Base-by-base conservation (phyloP, 2,113 vertebrate genomes). In the Ameiurus melas region DNA sequence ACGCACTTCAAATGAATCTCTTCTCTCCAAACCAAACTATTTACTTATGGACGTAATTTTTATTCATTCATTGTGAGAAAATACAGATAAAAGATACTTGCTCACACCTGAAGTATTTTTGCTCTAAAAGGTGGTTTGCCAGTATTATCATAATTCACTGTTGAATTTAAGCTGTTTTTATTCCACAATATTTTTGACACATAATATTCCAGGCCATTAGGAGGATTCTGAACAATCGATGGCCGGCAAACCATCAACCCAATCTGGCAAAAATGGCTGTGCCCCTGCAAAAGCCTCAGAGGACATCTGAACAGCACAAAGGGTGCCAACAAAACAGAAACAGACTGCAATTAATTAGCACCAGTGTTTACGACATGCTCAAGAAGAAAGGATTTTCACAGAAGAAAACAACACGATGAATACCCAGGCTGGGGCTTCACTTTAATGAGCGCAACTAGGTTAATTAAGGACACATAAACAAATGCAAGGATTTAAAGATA, bases 341-440 rank as follows among this genome's bases (percentile, higher is more conserved):
- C 55, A 60, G 33, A 83, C 68, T 30, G 87, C 81, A 84, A 57
- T 84, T 88, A 84, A 88, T 88, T 88, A 84, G 58, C 33, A 64
- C 16, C 70, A 27, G 39, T 84, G 70, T 78, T 88, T 62, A 75
- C 70, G 62, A 51, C 68, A 62, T 71, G 51, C 70, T 62, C 22
- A 73, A 75, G 79, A 83, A 87, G 79, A 87, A 71, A 83, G 60
- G 19, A 36, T 43, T 73, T 73, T 73, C 84, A 7, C 27, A n/a
- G 27, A 86, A 60, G 66, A 87, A 53, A 87, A 87, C 64, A 81
- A 55, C 47, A 20, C 22, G 33, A 70, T 25, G 68, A 73, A 84
- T 64, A 64, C 57, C 71, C 36, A 22, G 27, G 55, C 57, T 47
- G 30, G 51, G 39, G 60, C 86, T 39, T 58, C 30, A 68, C 75